A percentile compares a stretch with the other conserved stretches of the same genome.
These are phyloP conservation scores for Bradypodion ventrale DNA, from an alignment of 2,797 vertebrate genomes.

Conservation along the genomic window DNA sequence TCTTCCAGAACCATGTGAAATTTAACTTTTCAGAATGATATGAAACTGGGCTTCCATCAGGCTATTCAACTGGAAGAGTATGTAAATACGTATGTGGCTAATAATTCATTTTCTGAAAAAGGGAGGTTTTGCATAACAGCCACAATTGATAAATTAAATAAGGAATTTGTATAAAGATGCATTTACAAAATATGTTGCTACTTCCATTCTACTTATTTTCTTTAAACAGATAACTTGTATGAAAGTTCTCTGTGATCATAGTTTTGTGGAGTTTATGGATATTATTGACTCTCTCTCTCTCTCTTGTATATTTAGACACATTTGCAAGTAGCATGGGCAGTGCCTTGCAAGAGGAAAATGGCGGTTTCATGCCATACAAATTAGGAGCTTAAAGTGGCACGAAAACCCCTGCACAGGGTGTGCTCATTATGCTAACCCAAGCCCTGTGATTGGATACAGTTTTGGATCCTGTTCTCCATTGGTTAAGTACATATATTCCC, in stretches of 20 bases:
- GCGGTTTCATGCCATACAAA: no score
- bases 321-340: no score
- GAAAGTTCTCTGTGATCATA: neutral
- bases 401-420: no score
- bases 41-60: neutral
- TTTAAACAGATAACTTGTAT: neutral
- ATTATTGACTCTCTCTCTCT: no score
- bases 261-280: neutral
- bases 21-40: constrained; percentile 30
- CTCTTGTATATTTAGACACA: no score
- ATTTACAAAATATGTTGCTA: neutral
- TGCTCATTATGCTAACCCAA: no score
- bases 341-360: no score
- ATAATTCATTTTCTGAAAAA: neutral
- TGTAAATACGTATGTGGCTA: neutral
- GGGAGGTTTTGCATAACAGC: neutral
- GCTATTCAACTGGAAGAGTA: neutral
- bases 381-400: no score
- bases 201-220: neutral
- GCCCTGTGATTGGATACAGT: no score
- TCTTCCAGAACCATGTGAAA: constrained; percentile 53
- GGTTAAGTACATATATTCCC: no score
- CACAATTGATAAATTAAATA: neutral
- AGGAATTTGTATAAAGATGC: neutral
- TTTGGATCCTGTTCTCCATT: no score